Base-by-base conservation (phyloP, 2,797 vertebrate species). In the Rhinella marina region DNA sequence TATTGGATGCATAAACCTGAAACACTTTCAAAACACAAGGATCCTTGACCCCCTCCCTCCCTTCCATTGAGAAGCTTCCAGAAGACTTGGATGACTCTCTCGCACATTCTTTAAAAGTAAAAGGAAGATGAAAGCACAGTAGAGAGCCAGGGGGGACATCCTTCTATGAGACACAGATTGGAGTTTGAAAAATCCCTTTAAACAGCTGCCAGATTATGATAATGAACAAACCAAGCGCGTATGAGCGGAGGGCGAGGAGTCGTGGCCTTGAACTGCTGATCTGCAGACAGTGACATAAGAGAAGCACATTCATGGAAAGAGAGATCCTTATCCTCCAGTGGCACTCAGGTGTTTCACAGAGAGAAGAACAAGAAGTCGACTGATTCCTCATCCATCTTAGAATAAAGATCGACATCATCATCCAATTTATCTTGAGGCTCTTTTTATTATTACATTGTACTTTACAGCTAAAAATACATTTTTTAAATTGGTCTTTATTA, bases 161-260 rank as follows among this genome's bases (percentile, higher is more conserved):
- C 64, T 84, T 80, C 29, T 61, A 70, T 70, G 29, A 84, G 62
- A 56, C 87, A 73, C 82, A 88, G 82, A 88, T 81, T 82, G 76
- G 27, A 87, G 29, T 13, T 41, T 17, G 50, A 85, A 85, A 41
- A 80, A 88, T 84, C 76, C 75, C 66, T 84, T 85, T 88, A 85
- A 85, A 88, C 87, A 73, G 3, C 23, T 50, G 76, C 87, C 87
- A 85, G 72, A 48, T 73, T 62, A 27, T 73, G 32, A 84, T 88
- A 21, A 57, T 32, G 61, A 48, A 27, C 16, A 73, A 80, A 88
- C 75, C 56, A 13, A 59, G 41, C 21, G 13, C 68, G 41, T 27
- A 29, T 59, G 75, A 84, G 52, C 7, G 57, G 25, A 78, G 75
- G 62, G 25, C 86, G 50, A 32, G 52, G 64, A 70, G 19, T 13